Evolutionary conservation across 2,888 invertebrate genomes (phyloP), one percentile per base, ranked within the genome.

Genomic region (Ophion ellenae): DNA sequence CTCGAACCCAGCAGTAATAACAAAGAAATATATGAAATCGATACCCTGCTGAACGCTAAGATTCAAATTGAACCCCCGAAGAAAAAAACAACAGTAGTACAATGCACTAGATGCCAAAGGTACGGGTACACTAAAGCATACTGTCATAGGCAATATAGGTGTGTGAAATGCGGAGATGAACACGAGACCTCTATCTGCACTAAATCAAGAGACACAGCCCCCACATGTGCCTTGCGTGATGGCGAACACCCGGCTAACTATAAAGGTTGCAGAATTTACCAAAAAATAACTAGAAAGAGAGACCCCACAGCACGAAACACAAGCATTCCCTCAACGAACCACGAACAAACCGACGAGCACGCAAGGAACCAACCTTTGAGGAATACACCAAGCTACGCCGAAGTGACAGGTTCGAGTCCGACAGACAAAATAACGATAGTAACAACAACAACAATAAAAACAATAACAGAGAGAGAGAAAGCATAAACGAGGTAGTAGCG

Each of bases 51-150:
- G 59, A 59, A 59, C n/a, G 59, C 59, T 17, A 59, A 17, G 59
- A 20, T 59, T 9, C 3, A 2, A 59, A 59, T 59, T 3, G 59
- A 59, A n/a, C 17, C 59, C 20, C 59, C 63, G 4, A 28, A 11
- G 28, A 40, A 28, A 63, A 63, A 63, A 63, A 63, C 28, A 63
- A 63, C 63, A 24, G 63, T 63, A 63, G 63, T 63, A 28, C 28
- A 63, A 63, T 63, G 63, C 63, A 63, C 63, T 63, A 63, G 24
- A 63, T 63, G 63, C 63, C 63, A 63, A 63, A 63, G 63, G 3
- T 63, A 63, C 3, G 63, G 20, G 10, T 32, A 28, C 28, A 53
- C 40, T 40, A 40, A 40, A 40, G 4, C 40, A 4, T 40, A 40
- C 4, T 40, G 40, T 40, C 40, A 7, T 5, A 40, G 40, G 4